Evolutionary conservation across 2,888 invertebrate genomes (phyloP).

Genomic region (Girardia tigrina): DNA sequence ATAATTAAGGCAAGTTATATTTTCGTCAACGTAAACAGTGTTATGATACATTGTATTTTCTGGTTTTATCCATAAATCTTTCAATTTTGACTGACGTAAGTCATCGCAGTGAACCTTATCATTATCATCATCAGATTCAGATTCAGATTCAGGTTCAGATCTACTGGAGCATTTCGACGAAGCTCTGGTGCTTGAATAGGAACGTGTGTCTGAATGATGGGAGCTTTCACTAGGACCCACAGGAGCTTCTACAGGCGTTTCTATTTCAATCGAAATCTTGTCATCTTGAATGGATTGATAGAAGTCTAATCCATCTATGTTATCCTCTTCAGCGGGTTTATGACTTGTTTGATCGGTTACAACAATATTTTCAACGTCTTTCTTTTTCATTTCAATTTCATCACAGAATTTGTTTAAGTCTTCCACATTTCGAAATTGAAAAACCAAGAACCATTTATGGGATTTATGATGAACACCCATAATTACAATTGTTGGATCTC

Average conservation of each 20-base stretch:
- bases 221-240: background rate
- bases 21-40: background rate
- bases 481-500: background rate
- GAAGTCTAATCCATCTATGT: background rate
- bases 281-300: background rate
- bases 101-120: background rate
- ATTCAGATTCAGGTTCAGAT: too few species aligned
- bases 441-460: background rate
- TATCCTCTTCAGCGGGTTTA: background rate
- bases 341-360: background rate
- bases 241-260: background rate
- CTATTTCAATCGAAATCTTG: background rate
- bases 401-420: constrained; percentile 1
- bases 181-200: background rate
- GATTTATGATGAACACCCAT: constrained; percentile 11
- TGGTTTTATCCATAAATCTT: background rate
- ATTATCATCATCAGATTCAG: background rate
- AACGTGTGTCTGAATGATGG: background rate
- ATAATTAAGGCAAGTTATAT: background rate
- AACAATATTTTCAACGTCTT: background rate
- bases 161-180: background rate
- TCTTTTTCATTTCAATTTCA: background rate
- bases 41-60: background rate
- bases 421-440: constrained; percentile 14
- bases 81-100: background rate